Conservation (phyloP, 2,797 vertebrate genomes). For the Amblyraja radiata region DNA sequence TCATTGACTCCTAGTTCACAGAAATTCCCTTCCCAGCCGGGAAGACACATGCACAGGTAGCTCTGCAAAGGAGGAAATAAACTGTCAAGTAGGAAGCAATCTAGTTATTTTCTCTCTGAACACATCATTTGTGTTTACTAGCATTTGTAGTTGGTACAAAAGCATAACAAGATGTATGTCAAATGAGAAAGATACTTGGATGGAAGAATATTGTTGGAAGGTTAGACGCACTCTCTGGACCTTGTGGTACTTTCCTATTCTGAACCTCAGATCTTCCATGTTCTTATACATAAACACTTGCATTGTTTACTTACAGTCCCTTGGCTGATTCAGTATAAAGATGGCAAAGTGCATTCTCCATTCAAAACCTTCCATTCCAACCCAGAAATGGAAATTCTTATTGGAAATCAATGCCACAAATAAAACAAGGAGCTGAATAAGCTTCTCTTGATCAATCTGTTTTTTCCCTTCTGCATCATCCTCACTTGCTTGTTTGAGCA, state of each 20-base stretch:
- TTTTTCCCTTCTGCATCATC: background rate
- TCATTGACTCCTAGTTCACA: constrained; percentile 69
- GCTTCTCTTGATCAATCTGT: background rate
- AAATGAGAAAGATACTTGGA: background rate
- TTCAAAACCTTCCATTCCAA: background rate
- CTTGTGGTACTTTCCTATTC: background rate
- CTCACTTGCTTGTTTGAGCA: background rate
- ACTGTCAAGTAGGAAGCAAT: background rate
- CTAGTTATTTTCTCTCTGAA: too few relatives aligned
- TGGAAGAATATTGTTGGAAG: background rate
- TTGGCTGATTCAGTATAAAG: background rate
- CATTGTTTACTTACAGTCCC: background rate
- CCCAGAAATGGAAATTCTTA: background rate
- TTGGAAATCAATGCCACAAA: background rate
- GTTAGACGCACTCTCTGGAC: background rate
- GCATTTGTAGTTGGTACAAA: background rate
- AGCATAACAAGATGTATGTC: background rate
- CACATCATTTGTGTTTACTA: background rate
- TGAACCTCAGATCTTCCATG: background rate
- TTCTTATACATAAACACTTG: background rate
- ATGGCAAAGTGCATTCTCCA: background rate
- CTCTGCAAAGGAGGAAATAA: constrained; percentile 54
- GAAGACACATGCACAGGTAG: constrained; percentile 65
- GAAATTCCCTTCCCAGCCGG: constrained; percentile 68
- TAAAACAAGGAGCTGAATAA: background rate